Evolutionary conservation across 2,888 invertebrate genomes (phyloP).

Genomic region (Leucophenga montana): DNA sequence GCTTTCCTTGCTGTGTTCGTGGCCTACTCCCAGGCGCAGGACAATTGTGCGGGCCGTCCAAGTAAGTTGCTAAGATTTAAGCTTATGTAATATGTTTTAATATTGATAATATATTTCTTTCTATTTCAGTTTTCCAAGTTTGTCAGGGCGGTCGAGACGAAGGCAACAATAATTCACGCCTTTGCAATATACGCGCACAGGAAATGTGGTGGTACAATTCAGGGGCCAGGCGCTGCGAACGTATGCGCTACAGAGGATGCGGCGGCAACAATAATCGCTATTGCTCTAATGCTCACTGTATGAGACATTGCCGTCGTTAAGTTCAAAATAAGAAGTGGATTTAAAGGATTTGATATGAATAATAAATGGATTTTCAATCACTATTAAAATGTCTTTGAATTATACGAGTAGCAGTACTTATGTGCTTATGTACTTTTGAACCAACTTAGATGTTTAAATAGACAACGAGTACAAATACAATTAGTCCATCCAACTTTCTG

Average conservation of each 20-base stretch:
- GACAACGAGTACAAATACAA: too few relatives aligned
- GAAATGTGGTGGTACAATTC: conserved; percentile 17
- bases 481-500: too few relatives aligned
- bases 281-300: conserved; percentile 23
- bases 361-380: too few relatives aligned
- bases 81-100: neutral
- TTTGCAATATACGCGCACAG: neutral
- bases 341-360: too few relatives aligned
- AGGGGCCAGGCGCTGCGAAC: neutral
- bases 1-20: neutral
- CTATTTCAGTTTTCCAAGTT: neutral
- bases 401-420: too few relatives aligned
- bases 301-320: conserved; percentile 13
- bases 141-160: conserved; percentile 18
- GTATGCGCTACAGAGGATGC: conserved; percentile 21
- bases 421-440: too few relatives aligned
- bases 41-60: neutral
- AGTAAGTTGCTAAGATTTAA: neutral
- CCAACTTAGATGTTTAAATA: too few relatives aligned
- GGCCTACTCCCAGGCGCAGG: neutral
- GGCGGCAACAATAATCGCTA: conserved; percentile 39
- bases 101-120: neutral
- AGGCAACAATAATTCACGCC: neutral
- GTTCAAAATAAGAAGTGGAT: too few relatives aligned
- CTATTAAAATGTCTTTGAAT: too few relatives aligned